Percentiles rank a stretch among this genome's conserved stretches.
phyloP scores from a whole-genome alignment of 2,113 vertebrate species.

The Clinocottus analis region DNA sequence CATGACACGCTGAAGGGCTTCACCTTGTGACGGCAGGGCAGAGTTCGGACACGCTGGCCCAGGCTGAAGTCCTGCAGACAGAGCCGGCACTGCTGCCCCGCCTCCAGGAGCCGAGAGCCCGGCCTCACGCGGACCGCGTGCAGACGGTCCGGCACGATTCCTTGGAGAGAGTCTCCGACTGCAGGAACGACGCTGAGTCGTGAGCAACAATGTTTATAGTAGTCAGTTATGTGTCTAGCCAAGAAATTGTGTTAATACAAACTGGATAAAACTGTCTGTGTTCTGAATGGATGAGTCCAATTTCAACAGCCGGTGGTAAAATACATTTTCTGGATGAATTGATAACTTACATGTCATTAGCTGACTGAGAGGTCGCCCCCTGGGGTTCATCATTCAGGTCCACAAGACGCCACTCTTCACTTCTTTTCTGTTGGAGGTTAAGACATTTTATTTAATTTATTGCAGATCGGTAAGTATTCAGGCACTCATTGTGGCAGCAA shows the following conservation, averaged over 20 bases:
- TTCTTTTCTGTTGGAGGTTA: constrained; percentile 78
- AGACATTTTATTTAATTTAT: not conserved
- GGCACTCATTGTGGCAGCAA: too few species aligned
- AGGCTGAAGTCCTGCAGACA: constrained; percentile 81
- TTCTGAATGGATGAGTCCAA: not conserved
- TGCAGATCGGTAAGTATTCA: too few species aligned
- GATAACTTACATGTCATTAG: constrained; percentile 48
- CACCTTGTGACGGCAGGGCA: constrained; percentile 86
- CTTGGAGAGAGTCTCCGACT: constrained; percentile 58
- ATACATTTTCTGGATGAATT: not conserved
- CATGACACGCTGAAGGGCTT: not conserved
- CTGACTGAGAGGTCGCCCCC: constrained; percentile 30
- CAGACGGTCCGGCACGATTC: constrained; percentile 63
- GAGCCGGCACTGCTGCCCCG: constrained; percentile 81
- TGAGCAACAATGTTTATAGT: too few species aligned
- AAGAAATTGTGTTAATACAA: too few species aligned
- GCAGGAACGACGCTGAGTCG: not conserved
- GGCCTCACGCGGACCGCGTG: constrained; percentile 69
- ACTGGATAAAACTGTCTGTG: too few species aligned
- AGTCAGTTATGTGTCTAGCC: too few species aligned
- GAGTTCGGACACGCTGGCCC: constrained; percentile 72
- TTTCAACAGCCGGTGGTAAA: not conserved
- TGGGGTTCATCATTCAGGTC: constrained; percentile 19
- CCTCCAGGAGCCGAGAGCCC: constrained; percentile 76
- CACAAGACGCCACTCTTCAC: constrained; percentile 71